phyloP scores from a whole-genome alignment of 2,888 invertebrate genomes.

The Sinohyriopsis cumingii region DNA sequence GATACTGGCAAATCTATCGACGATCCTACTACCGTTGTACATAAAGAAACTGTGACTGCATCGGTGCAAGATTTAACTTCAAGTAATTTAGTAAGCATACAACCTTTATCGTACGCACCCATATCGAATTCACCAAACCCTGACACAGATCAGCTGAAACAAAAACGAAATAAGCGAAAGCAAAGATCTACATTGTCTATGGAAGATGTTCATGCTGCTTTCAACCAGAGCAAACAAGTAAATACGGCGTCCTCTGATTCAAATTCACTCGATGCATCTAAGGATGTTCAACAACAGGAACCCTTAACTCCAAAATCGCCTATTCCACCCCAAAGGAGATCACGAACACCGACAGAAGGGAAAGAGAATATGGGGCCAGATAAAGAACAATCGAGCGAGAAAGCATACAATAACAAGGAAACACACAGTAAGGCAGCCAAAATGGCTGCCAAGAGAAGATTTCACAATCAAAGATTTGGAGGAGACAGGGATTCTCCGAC shows the following conservation, averaged over 20 bases:
- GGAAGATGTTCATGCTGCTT: conserved; percentile 60
- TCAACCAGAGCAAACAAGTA: conserved; percentile 24
- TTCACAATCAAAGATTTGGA: conserved; percentile 54
- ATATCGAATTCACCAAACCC: background rate
- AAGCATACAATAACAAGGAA: conserved; percentile 23
- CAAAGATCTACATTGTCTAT: conserved; percentile 53
- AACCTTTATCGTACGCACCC: background rate
- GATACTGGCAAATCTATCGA: conserved; percentile 59
- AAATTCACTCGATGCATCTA: background rate
- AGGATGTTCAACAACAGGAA: conserved; percentile 2
- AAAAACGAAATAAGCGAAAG: conserved; percentile 54
- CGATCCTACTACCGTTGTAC: conserved; percentile 26
- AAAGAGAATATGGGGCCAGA: conserved; percentile 1
- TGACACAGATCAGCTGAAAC: conserved; percentile 52
- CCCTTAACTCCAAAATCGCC: conserved; percentile 31
- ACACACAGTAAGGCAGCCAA: conserved; percentile 53
- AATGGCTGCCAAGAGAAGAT: conserved; percentile 59
- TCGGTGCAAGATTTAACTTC: conserved; percentile 8
- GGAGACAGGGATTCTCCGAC: conserved; percentile 52
- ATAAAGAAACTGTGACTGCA: conserved; percentile 25
- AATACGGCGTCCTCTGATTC: background rate
- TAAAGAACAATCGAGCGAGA: conserved; percentile 6
- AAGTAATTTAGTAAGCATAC: background rate
- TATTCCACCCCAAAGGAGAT: conserved; percentile 24
- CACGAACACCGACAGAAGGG: conserved; percentile 8